Evolutionary conservation across 2,888 invertebrate genomes (phyloP).

Genomic region (Xanthorhoe designata): DNA sequence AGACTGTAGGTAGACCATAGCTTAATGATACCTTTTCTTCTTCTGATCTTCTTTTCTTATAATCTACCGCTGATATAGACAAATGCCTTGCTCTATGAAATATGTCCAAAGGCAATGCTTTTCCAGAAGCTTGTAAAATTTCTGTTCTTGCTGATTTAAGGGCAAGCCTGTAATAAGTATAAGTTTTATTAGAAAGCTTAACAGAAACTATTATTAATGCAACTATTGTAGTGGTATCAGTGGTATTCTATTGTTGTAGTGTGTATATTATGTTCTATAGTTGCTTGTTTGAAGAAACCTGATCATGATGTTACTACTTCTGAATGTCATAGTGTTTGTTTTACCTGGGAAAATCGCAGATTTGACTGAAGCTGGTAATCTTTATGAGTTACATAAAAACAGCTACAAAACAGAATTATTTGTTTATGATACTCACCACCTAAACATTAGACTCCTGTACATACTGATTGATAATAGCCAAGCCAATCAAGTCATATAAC

Average conservation of each 20-base stretch:
- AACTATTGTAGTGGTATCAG: too few species aligned
- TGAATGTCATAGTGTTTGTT: background rate
- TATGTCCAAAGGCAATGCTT: constrained; percentile 39
- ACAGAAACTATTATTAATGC: too few species aligned
- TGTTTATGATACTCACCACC: constrained; percentile 57
- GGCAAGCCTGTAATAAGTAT: constrained; percentile 60
- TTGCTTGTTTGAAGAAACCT: too few species aligned
- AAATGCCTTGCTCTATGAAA: constrained; percentile 56
- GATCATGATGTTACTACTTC: too few species aligned
- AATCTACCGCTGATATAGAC: constrained; percentile 65
- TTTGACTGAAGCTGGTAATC: background rate
- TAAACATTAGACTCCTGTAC: constrained; percentile 66
- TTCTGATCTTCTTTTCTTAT: constrained; percentile 86
- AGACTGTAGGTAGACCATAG: background rate
- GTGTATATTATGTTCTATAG: too few species aligned
- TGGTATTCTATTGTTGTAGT: too few species aligned
- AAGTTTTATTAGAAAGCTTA: background rate
- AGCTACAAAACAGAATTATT: constrained; percentile 5
- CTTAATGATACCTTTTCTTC: constrained; percentile 84
- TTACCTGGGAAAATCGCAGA: background rate
- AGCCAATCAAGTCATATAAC: constrained; percentile 20
- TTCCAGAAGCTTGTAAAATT: constrained; percentile 49
- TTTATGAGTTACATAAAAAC: constrained; percentile 16
- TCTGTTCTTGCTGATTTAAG: constrained; percentile 58
- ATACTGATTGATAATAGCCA: constrained; percentile 49